phyloP scores from a whole-genome alignment of 2,113 vertebrate species.

The Anguilla rostrata region DNA sequence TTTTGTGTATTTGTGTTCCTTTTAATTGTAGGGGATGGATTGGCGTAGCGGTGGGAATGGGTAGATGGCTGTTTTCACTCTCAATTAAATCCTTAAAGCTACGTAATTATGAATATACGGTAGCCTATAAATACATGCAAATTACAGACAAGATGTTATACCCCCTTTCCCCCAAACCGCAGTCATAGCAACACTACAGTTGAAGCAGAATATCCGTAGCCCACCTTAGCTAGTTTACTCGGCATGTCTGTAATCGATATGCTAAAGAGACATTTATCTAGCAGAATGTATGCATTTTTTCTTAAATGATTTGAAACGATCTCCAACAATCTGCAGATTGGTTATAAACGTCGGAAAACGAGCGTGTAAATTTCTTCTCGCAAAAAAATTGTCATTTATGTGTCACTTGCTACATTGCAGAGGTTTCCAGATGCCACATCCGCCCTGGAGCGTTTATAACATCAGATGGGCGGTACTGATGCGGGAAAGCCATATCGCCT shows the following conservation, averaged over 20 bases:
- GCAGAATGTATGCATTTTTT: not conserved
- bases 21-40: not conserved
- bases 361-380: not conserved
- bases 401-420: conserved; percentile 1
- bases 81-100: not conserved
- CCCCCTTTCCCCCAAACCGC: not conserved
- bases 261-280: not conserved
- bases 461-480: not conserved
- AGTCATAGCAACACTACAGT: not conserved
- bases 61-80: not conserved
- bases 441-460: not conserved
- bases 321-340: not conserved
- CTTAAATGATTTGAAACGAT: not conserved
- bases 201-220: not conserved
- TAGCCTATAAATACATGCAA: not conserved
- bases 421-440: not conserved
- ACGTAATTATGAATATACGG: not conserved
- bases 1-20: not conserved
- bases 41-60: not conserved
- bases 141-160: not conserved
- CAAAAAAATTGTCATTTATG: not conserved
- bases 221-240: not conserved
- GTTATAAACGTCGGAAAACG: not conserved
- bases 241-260: not conserved
- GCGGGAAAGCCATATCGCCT: not conserved